These are phyloP conservation scores for Andricus curvator DNA, from an alignment of 2,888 invertebrate species.

Conservation along the genomic window DNA sequence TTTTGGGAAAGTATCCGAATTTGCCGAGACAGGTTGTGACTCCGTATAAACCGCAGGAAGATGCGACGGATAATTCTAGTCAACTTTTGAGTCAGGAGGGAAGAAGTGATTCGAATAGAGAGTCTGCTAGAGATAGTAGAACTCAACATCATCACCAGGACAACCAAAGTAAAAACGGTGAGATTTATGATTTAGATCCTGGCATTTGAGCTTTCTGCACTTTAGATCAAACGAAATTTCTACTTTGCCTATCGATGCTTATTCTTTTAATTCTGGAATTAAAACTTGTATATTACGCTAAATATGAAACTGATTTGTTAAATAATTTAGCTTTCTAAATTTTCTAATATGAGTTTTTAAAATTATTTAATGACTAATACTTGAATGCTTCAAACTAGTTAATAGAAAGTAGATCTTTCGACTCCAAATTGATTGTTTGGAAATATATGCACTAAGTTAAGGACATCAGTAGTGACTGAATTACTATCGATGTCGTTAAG, in stretches of 20 bases:
- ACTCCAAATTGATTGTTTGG: background rate
- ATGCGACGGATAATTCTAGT: conserved; percentile 78
- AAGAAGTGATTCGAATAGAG: conserved; percentile 64
- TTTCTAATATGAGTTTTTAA: background rate
- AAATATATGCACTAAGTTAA: background rate
- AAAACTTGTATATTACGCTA: background rate
- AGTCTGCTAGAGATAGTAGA: conserved; percentile 67
- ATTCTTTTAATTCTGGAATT: background rate
- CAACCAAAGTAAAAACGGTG: conserved; percentile 72
- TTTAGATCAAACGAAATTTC: background rate
- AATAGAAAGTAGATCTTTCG: background rate
- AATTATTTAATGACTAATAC: background rate
- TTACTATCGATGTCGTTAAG: too few relatives aligned
- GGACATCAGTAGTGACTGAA: too few relatives aligned
- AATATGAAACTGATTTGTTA: background rate
- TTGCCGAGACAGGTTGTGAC: conserved; percentile 93
- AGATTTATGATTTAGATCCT: conserved; percentile 30
- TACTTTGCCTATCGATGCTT: background rate
- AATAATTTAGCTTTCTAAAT: background rate
- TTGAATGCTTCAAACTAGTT: background rate
- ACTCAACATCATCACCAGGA: conserved; percentile 67
- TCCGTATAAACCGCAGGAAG: conserved; percentile 93
- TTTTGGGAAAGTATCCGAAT: conserved; percentile 86
- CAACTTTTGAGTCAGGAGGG: conserved; percentile 68
- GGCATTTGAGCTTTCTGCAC: background rate